Base-by-base conservation (phyloP, 2,113 vertebrate species). In the Spheniscus mendiculus region DNA sequence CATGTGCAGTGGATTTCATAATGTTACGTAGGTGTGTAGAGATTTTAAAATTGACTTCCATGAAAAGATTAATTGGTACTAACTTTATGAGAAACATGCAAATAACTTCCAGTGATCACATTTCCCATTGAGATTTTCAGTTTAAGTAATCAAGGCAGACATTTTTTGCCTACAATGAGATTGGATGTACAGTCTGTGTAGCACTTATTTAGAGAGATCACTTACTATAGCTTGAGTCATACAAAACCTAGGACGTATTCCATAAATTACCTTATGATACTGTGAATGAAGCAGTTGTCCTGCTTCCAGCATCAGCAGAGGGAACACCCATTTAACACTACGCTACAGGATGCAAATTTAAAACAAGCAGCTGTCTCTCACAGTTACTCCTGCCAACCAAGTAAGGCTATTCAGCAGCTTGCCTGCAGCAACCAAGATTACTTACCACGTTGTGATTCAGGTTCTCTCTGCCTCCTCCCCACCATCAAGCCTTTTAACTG, bases 231-330 rank as follows among this genome's bases (percentile, higher is more conserved):
- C 78, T 77, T 62, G 71, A 83, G 25, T 84, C 47, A 84, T 40
- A 53, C n/a, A 72, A 93, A 96, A 78, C 55, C 44, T 72, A 78
- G 53, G 67, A 86, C 0, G 0, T 55, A 67, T 23, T 85, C 53
- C 47, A 53, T n/a, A 85, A 76, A 94, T 71, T 91, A 71, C 44
- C 65, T 72, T 87, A 88, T 23, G 30, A 78, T 89, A 56, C 67
- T 70, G 70, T 92, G 91, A 95, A 96, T 82, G 26, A 90, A 95
- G 62, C 42, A 73, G 73, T 83, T 83, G 38, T 93, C 84, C 56
- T 73, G 29, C 78, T 91, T 95, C 40, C 73, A 96, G 49, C 92
- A 89, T 38, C 40, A 74, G 56, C 47, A 36, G 18, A 52, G 42
- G 61, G 38, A 90, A 90, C 76, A 77, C 30, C 34, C 85, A 58